phyloP scores from a whole-genome alignment of 2,113 vertebrate species.

The Raja brachyura region DNA sequence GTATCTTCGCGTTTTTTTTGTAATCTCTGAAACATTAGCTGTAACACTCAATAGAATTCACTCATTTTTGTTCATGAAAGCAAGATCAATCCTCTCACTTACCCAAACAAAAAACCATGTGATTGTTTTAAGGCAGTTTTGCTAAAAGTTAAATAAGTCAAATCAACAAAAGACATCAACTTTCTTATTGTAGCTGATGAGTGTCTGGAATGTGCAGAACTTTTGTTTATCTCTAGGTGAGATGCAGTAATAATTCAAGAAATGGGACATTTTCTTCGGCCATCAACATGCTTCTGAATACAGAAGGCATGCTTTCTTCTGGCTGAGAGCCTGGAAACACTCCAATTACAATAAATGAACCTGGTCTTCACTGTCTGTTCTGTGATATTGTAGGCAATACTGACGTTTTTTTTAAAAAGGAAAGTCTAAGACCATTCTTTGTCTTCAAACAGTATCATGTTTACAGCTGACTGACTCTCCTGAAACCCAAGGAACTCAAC shows the following conservation, averaged over 20 bases:
- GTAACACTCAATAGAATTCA: background rate
- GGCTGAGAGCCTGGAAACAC: slow-evolving; percentile 35
- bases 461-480: background rate
- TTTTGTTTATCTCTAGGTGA: slow-evolving; percentile 4
- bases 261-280: slow-evolving; percentile 42
- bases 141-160: background rate
- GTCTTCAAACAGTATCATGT: background rate
- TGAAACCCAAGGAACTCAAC: background rate
- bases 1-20: background rate
- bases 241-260: slow-evolving; percentile 38
- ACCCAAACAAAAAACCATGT: background rate
- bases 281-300: slow-evolving; percentile 35
- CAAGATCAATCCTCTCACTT: background rate
- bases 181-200: background rate
- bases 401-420: background rate
- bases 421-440: slow-evolving; percentile 8
- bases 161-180: background rate
- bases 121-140: background rate
- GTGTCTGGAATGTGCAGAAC: background rate
- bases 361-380: slow-evolving; percentile 23
- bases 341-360: slow-evolving; percentile 39
- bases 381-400: slow-evolving; percentile 40
- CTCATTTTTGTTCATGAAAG: background rate
- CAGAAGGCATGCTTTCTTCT: slow-evolving; percentile 34
- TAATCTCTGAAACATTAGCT: background rate